phyloP scores from a whole-genome alignment of 2,113 vertebrate genomes.

The Cyanoderma ruficeps region DNA sequence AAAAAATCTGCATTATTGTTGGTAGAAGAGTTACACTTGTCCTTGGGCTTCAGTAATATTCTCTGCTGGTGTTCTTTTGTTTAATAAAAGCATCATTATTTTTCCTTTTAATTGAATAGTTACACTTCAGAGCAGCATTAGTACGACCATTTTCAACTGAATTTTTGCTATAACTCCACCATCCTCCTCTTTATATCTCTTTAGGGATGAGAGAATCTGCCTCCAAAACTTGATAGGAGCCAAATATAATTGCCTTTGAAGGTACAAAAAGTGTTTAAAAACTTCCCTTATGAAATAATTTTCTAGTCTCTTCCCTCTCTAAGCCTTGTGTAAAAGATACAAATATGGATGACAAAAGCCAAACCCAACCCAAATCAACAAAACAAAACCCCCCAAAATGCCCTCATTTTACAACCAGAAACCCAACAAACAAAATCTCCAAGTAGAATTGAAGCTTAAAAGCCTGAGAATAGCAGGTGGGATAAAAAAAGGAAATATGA shows the following conservation, averaged over 20 bases:
- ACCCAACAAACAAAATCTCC: too few relatives aligned
- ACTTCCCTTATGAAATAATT: not conserved
- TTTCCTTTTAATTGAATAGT: conserved; percentile 59
- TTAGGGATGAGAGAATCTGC: not conserved
- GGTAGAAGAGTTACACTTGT: not conserved
- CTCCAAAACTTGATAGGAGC: not conserved
- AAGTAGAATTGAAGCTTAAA: not conserved
- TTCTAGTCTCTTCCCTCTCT: not conserved
- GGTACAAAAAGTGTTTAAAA: not conserved
- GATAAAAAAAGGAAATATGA: not conserved
- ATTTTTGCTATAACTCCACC: not conserved
- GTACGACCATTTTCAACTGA: not conserved
- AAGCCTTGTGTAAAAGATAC: not conserved
- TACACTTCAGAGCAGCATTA: conserved; percentile 38
- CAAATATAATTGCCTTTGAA: not conserved
- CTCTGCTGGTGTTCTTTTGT: conserved; percentile 25
- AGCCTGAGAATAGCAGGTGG: not conserved
- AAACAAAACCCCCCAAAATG: not conserved
- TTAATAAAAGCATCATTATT: conserved; percentile 64
- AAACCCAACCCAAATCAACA: not conserved
- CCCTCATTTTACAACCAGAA: not conserved
- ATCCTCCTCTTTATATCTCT: not conserved
- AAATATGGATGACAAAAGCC: not conserved
- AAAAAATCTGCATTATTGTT: conserved; percentile 31
- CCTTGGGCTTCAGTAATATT: conserved; percentile 30